These are phyloP conservation scores for Larimichthys crocea DNA, from an alignment of 2,113 vertebrate genomes.

Conservation along the genomic window DNA sequence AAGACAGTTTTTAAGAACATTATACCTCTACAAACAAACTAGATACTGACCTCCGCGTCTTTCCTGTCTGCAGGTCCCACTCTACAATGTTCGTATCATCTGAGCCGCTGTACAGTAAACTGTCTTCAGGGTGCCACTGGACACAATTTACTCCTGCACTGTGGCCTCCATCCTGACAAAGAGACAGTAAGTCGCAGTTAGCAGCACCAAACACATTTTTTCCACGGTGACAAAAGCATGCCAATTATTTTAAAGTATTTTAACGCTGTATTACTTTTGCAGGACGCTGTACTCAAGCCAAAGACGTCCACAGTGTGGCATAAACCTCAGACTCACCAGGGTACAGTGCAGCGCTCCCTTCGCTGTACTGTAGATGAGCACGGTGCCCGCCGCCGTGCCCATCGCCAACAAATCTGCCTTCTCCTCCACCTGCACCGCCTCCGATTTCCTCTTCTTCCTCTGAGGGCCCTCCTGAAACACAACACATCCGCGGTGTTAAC, in stretches of 20 bases:
- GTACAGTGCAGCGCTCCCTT: constrained; percentile 96
- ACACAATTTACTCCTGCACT: constrained; percentile 91
- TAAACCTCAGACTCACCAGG: constrained; percentile 84
- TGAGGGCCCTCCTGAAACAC: constrained; percentile 91
- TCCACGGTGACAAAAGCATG: background rate
- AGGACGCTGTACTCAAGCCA: too few relatives aligned
- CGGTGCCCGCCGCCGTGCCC: constrained; percentile 93
- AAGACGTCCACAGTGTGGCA: background rate
- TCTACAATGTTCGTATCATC: constrained; percentile 95
- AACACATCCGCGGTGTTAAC: background rate
- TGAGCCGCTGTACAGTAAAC: constrained; percentile 93
- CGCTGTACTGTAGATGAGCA: constrained; percentile 95
- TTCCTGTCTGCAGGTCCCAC: constrained; percentile 94
- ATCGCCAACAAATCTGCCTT: constrained; percentile 94
- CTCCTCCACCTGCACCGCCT: constrained; percentile 83
- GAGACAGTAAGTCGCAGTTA: background rate
- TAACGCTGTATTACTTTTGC: too few relatives aligned
- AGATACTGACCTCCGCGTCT: constrained; percentile 88
- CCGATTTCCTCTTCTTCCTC: constrained; percentile 97
- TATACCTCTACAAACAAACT: background rate
- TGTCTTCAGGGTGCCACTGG: constrained; percentile 92
- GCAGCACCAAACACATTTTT: too few relatives aligned
- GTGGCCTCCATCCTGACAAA: constrained; percentile 90
- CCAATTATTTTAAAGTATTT: background rate
- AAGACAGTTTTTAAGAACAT: background rate